phyloP scores from a whole-genome alignment of 2,113 vertebrate genomes.

The Cyanistes caeruleus region DNA sequence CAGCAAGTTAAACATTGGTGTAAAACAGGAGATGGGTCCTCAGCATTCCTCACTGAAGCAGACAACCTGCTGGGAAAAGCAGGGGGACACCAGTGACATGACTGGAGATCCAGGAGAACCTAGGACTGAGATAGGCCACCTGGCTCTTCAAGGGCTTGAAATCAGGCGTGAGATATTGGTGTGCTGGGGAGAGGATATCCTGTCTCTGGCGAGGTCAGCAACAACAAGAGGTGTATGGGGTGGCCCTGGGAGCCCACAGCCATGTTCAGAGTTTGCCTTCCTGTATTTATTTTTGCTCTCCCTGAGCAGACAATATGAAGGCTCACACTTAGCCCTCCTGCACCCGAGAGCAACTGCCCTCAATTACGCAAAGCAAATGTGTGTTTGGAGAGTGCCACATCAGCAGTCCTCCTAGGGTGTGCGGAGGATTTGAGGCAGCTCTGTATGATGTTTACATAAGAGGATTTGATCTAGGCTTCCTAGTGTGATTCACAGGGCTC shows the following conservation, averaged over 20 bases:
- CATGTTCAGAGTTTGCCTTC: neutral
- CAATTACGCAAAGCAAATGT: neutral
- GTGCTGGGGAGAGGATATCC: neutral
- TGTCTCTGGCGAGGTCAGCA: neutral
- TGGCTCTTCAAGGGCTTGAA: neutral
- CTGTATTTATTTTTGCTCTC: neutral
- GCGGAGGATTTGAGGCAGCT: neutral
- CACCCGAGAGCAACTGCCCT: neutral
- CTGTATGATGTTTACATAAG: neutral
- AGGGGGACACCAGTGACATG: neutral
- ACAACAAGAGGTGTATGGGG: neutral
- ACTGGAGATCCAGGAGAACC: neutral
- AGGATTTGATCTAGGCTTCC: constrained; percentile 41
- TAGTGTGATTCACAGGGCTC: constrained; percentile 53
- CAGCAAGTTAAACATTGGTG: constrained; percentile 10
- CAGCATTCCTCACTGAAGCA: neutral
- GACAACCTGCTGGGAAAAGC: neutral
- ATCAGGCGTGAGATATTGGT: accelerated
- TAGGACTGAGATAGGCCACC: neutral
- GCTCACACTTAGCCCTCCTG: neutral
- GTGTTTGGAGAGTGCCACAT: constrained; percentile 48
- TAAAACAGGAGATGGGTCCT: neutral
- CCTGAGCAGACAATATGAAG: neutral
- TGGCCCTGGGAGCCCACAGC: neutral
- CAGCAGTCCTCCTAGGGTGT: constrained; percentile 41